Evolutionary conservation across 2,113 vertebrate genomes (phyloP), one percentile per base, ranked within the genome.

Genomic region (Burhinus oedicnemus): DNA sequence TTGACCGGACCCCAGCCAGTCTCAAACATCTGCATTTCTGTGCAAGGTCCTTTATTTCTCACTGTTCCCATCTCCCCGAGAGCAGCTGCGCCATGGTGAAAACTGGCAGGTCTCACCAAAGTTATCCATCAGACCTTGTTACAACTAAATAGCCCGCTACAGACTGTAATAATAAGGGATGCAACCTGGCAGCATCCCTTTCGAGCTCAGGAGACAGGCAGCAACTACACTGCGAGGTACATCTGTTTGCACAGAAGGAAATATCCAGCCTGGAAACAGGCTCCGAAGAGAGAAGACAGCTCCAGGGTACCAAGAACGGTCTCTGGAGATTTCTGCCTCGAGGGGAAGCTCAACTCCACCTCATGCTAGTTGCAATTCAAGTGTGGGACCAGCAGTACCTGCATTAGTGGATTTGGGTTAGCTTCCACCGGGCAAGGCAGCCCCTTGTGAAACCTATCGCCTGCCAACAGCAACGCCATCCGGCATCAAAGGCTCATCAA

Each of bases 21-120:
- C 34, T 30, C 87, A 68, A 11, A 23, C 15, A 12, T 15, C 21
- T 9, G 5, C 45, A 12, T 49, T 91, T 89, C 62, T 14, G 44
- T 18, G 74, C 30, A 18, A 51, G 27, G 22, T 34, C 54, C 74
- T 52, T 32, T 1, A 4, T 7, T 80, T 29, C 77, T 87, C 36
- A 0, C 72, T 2, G 5, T 26, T 79, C 61, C 75, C 22, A 18
- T 15, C 66, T 71, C 79, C 70, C 1, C 0, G 4, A 4, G 40
- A 60, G 84, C 85, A 38, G 71, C 95, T 62, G 51, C 0, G 1
- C 83, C 17, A 5, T 0, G 2, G 42, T 29, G 14, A 19, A 52
- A 87, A 4, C 51, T 20, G 36, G 40, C 55, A 75, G 83, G 32
- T 78, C 76, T 66, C 61, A 44, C 38, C 27, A 5, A 12, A 52